Evolutionary conservation across 2,113 vertebrate genomes (phyloP).

Genomic region (Marmota monax): DNA sequence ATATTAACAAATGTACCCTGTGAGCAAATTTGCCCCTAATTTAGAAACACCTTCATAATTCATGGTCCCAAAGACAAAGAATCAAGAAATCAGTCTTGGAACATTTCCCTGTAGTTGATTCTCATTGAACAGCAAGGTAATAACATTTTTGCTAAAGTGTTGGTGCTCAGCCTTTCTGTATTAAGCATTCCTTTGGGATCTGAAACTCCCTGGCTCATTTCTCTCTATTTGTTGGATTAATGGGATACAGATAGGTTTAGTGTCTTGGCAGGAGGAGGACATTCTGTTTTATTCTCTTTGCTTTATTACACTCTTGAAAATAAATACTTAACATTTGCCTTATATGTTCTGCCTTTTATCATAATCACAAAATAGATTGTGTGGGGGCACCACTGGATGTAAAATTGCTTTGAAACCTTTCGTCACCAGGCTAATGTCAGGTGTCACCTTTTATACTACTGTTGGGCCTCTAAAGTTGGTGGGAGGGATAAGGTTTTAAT

Average conservation of each 20-base stretch:
- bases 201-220: neutral
- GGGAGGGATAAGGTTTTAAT: neutral
- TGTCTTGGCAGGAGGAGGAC: conserved; percentile 42
- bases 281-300: conserved; percentile 57
- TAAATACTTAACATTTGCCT: conserved; percentile 20
- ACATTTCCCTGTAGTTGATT: neutral
- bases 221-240: conserved; percentile 58
- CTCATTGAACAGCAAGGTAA: neutral
- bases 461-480: neutral
- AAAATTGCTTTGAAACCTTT: conserved; percentile 43
- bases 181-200: neutral
- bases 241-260: conserved; percentile 55
- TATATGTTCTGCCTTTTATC: conserved; percentile 1
- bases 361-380: conserved; percentile 28
- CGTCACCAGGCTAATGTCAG: neutral
- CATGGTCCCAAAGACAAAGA: neutral
- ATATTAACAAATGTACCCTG: neutral
- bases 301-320: conserved; percentile 70
- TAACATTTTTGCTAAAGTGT: neutral
- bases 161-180: neutral
- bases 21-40: neutral
- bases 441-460: neutral
- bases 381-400: neutral
- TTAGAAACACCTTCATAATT: conserved; percentile 8
- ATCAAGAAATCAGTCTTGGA: neutral